These are phyloP conservation scores for Cynopterus brachyotis DNA, from an alignment of 2,113 vertebrate genomes.

Conservation along the genomic window DNA sequence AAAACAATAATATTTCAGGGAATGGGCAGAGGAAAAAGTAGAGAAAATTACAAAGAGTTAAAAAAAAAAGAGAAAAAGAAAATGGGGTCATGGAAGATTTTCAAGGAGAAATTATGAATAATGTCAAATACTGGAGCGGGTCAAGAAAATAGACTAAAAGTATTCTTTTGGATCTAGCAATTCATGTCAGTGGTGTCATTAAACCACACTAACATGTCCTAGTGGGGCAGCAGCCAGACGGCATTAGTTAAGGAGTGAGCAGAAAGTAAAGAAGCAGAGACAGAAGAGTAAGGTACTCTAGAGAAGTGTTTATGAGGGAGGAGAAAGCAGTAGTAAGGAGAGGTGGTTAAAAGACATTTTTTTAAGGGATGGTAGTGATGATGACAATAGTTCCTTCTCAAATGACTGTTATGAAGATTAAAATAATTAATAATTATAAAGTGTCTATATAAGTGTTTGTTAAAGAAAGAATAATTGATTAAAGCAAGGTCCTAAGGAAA, in stretches of 20 bases:
- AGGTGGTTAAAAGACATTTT: neutral
- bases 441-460: neutral
- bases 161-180: neutral
- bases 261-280: neutral
- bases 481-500: neutral
- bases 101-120: conserved; percentile 4
- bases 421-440: neutral
- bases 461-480: neutral
- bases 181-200: neutral
- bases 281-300: neutral
- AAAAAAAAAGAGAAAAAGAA: neutral
- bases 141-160: neutral
- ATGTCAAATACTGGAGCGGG: neutral
- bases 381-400: neutral
- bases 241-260: neutral
- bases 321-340: neutral
- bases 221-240: neutral
- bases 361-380: neutral
- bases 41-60: neutral
- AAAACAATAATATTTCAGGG: neutral
- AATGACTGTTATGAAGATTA: neutral
- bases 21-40: neutral
- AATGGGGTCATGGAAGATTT: neutral
- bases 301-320: neutral
- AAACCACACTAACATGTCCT: neutral